Percentiles rank a stretch among this genome's conserved stretches.
These are phyloP conservation scores for Eupeodes latifasciatus DNA, from an alignment of 2,888 invertebrate species.

Conservation along the genomic window DNA sequence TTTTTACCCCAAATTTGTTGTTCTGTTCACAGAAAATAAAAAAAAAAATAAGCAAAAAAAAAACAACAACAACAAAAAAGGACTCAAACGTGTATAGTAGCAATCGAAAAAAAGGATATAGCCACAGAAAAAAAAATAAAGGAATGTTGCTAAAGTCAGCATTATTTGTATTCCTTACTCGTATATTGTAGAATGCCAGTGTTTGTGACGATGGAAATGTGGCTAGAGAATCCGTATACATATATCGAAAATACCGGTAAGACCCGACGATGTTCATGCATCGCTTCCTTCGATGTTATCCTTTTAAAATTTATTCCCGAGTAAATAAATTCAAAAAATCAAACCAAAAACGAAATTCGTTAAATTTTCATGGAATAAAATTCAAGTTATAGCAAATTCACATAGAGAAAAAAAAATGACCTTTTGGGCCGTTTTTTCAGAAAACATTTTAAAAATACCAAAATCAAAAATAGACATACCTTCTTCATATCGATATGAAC, in stretches of 20 bases:
- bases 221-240: slow-evolving; percentile 32
- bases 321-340: slow-evolving; percentile 75
- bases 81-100: slow-evolving; percentile 55
- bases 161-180: slow-evolving; percentile 71
- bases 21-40: slow-evolving; percentile 54
- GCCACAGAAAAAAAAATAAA: slow-evolving; percentile 31
- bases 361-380: slow-evolving; percentile 63
- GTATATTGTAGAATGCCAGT: slow-evolving; percentile 42
- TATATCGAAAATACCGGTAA: slow-evolving; percentile 47
- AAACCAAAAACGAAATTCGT: slow-evolving; percentile 72
- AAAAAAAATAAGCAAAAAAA: slow-evolving; percentile 18
- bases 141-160: slow-evolving; percentile 67
- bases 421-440: neutral
- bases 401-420: neutral
- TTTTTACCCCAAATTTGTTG: slow-evolving; percentile 76
- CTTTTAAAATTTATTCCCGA: slow-evolving; percentile 74
- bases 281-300: slow-evolving; percentile 72
- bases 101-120: slow-evolving; percentile 35
- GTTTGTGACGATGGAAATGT: slow-evolving; percentile 46
- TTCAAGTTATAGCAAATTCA: slow-evolving; percentile 35
- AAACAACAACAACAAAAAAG: slow-evolving; percentile 29
- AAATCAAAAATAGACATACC: neutral
- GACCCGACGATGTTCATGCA: slow-evolving; percentile 69
- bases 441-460: neutral
- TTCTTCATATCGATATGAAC: neutral